Evolutionary conservation across 2,888 invertebrate genomes (phyloP).

Genomic region (Thereva unica): DNA sequence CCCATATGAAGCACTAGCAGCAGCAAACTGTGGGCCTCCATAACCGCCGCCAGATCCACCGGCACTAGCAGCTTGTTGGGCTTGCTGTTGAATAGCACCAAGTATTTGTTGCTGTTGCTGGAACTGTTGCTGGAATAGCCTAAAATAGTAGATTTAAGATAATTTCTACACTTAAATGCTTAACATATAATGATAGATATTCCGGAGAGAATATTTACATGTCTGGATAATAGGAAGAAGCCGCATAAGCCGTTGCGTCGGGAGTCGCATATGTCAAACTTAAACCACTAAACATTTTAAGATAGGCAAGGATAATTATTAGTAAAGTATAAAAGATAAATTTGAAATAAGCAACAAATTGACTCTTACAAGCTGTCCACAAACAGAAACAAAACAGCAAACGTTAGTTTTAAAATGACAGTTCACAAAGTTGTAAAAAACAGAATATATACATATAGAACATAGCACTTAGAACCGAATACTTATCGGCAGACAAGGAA

Average conservation of each 20-base stretch:
- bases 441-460: too few relatives aligned
- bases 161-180: background rate
- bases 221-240: slow-evolving; percentile 49
- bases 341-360: background rate
- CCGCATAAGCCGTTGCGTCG: slow-evolving; percentile 52
- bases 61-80: background rate
- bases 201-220: slow-evolving; percentile 49
- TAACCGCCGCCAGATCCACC: slow-evolving; percentile 40
- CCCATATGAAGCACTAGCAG: slow-evolving; percentile 62
- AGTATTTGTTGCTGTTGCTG: slow-evolving; percentile 50
- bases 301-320: slow-evolving; percentile 15
- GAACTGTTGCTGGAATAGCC: slow-evolving; percentile 51
- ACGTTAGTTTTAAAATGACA: background rate
- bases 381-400: background rate
- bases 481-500: too few relatives aligned
- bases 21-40: slow-evolving; percentile 58
- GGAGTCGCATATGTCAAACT: slow-evolving; percentile 46
- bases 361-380: background rate
- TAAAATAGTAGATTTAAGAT: slow-evolving; percentile 18
- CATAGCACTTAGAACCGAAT: too few relatives aligned
- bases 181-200: slow-evolving; percentile 17
- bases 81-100: slow-evolving; percentile 39
- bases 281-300: slow-evolving; percentile 24
- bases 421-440: too few relatives aligned
- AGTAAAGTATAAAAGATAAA: background rate